Evolutionary conservation across 2,797 vertebrate species (phyloP), one percentile per base, ranked within the genome.

Genomic region (Buphagus erythrorhynchus): DNA sequence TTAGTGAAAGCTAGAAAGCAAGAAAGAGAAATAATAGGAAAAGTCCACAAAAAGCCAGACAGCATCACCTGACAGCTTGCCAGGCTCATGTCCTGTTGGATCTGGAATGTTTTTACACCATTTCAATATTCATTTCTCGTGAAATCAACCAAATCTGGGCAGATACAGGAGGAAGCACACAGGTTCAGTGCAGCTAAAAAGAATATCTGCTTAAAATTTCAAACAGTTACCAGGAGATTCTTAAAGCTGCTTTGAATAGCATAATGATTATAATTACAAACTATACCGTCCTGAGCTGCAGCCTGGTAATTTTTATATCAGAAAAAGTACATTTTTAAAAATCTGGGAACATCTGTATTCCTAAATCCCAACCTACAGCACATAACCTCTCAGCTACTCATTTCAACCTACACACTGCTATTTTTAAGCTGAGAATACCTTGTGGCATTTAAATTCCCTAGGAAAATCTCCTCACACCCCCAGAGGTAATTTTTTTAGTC

Each of bases 391-490:
- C 86, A 94, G 94, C 75, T 78, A 65, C 93, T 95, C 75, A 83
- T 88, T 83, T 80, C 96, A 93, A 96, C 96, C 96, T 95, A 95
- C 96, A 82, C 85, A 3, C 25, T 79, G 46, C 95, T 96, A 96
- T 97, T 97, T 97, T 97, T 95, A 96, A 92, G 81, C 35, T 76
- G 68, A 95, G 93, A 96, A 95, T 97, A 95, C 93, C 95, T 95
- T 80, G 91, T 72, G 88, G 94, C 93, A 95, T 95, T 96, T 94
- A 95, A 93, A 96, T 89, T 93, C 96, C 94, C 74, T 0, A 86
- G 91, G 71, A 97, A 93, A 96, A 95, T 95, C 88, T 97, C 61
- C 17, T 57, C 52, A 74, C 95, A 5, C 97, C 95, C 63, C 93
- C 96, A 95, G 86, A 86, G 59, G 68, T 77, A 95, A 94, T 85